phyloP scores from a whole-genome alignment of 2,113 vertebrate genomes.

The Eulemur macaco region DNA sequence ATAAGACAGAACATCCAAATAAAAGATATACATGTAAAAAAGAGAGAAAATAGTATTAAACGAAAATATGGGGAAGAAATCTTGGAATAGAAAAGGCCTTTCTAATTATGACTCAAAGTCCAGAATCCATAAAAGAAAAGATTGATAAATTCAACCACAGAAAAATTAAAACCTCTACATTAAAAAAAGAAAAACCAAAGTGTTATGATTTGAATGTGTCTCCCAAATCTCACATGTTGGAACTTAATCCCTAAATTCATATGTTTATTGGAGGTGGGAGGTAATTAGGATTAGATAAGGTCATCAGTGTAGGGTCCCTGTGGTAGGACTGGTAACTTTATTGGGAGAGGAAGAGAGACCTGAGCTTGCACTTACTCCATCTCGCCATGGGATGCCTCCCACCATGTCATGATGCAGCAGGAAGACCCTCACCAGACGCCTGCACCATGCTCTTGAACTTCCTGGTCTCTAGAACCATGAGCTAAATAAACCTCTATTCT shows the following conservation, averaged over 20 bases:
- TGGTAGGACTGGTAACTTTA: background rate
- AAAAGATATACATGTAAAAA: slow-evolving; percentile 32
- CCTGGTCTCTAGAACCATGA: background rate
- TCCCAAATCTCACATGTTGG: background rate
- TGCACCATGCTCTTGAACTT: background rate
- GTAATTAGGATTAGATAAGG: background rate
- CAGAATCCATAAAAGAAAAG: background rate
- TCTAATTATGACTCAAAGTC: background rate
- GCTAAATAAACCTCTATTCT: background rate
- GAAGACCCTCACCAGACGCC: background rate
- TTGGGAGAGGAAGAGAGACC: background rate
- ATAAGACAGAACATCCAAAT: slow-evolving; percentile 36
- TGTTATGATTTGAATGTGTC: background rate
- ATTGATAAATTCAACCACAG: background rate
- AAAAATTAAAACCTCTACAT: background rate
- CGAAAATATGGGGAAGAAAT: background rate
- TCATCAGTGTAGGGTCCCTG: background rate
- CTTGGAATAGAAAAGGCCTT: background rate
- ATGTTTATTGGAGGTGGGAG: background rate
- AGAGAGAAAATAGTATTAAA: background rate
- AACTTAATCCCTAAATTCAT: background rate
- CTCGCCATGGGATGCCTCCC: background rate
- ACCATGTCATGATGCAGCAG: background rate
- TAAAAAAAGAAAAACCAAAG: background rate
- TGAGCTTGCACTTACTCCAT: background rate